Evolutionary conservation across 92 coral and sea anemone genomes (phyloP), one percentile per base, ranked within the genome.

Genomic region (Palythoa heliodiscus): DNA sequence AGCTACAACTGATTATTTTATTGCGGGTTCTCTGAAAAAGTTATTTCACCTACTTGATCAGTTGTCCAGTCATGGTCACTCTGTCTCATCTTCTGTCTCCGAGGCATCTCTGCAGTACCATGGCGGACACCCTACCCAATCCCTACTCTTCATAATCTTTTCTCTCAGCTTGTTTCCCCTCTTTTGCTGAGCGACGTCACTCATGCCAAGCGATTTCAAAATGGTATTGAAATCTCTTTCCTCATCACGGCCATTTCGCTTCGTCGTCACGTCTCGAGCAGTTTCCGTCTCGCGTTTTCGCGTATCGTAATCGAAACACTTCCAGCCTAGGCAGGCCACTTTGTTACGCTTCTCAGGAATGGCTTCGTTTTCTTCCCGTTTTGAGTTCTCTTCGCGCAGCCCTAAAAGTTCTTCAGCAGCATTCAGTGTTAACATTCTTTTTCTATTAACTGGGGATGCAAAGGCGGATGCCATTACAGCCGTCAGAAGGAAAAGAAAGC

Each of bases 31-130:
- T 1, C 6, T 8, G 9, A 3, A 43, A 43, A 43, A 8, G 6
- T 43, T 43, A 19, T n/a, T 19, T 63, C 2, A 63, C 69, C 24
- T 63, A 63, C 69, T n/a, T 12, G 39, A 24, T 73, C 47, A 73
- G 58, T 73, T 73, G 58, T 54, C 77, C 10, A 29, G 35, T n/a
- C 24, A 73, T 40, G 69, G 25, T 63, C 69, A 61, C 24, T n/a
- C 10, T 9, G n/a, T 61, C 22, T 11, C 58, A 73, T 20, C 77
- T 15, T 73, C 37, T 73, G 16, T 47, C 52, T 48, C n/a, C 60
- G 43, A 40, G 53, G 29, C 6, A 23, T 73, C 77, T 20, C 77
- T 73, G 54, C 77, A 73, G 48, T 38, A 58, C 77, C 77, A 73
- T 73, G 77, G 60, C 58, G 77, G 77, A 47, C 77, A 73, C 29